Evolutionary conservation across 1,140 invertebrate species (phyloP).

Genomic region (Euglossa dilemma): DNA sequence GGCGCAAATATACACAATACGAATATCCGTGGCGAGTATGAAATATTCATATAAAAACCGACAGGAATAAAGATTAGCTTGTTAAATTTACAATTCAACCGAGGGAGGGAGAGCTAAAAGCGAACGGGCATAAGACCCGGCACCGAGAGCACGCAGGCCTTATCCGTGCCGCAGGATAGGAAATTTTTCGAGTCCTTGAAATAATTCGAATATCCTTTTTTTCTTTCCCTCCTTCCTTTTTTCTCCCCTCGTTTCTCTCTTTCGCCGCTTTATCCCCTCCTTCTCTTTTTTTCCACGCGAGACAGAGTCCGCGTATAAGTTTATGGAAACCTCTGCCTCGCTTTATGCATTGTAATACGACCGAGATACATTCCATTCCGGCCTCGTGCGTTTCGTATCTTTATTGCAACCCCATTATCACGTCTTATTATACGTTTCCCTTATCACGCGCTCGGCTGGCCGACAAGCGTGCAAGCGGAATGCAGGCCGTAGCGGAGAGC

Average conservation of each 20-base stretch:
- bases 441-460: conserved; percentile 34
- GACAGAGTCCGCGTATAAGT: not conserved
- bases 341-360: conserved; percentile 32
- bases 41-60: not conserved
- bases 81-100: not conserved
- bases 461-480: conserved; percentile 39
- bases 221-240: no score
- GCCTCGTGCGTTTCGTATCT: conserved; percentile 39
- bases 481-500: not conserved
- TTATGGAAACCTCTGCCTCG: conserved; percentile 35
- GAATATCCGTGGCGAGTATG: no score
- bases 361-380: conserved; percentile 41
- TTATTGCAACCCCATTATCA: conserved; percentile 53
- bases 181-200: conserved; percentile 25
- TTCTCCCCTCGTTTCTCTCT: no score
- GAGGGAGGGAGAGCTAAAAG: not conserved
- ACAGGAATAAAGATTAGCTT: not conserved
- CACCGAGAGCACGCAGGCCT: not conserved
- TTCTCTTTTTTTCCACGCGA: no score
- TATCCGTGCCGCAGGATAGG: not conserved
- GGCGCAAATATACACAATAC: not conserved
- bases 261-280: no score
- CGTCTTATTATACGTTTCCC: conserved; percentile 53
- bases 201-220: conserved; percentile 1
- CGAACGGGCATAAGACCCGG: not conserved